Evolutionary conservation across 2,113 vertebrate genomes (phyloP).

Genomic region (Tupaia chinensis): DNA sequence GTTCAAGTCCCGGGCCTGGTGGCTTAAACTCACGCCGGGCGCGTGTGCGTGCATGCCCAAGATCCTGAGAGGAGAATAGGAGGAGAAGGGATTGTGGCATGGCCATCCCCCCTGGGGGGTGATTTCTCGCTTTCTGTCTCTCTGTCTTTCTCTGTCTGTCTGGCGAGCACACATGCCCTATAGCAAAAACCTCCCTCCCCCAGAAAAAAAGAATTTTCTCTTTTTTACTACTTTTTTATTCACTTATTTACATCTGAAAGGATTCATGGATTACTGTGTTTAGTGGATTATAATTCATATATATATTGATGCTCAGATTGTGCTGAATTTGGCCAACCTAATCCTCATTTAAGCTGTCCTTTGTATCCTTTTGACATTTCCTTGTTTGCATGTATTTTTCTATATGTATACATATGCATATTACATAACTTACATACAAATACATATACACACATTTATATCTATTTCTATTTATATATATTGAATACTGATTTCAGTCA

Average conservation of each 20-base stretch:
- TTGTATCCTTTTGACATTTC: not conserved
- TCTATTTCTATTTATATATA: not conserved
- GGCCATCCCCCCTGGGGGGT: too few relatives aligned
- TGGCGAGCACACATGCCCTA: too few relatives aligned
- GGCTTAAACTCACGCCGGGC: too few relatives aligned
- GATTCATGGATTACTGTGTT: not conserved
- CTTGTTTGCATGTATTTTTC: not conserved
- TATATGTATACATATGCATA: not conserved
- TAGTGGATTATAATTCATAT: not conserved
- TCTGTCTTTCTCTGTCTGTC: too few relatives aligned
- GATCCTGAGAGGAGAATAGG: too few relatives aligned
- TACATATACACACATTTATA: not conserved
- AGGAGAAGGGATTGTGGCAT: too few relatives aligned
- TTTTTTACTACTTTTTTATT: slow-evolving; percentile 5
- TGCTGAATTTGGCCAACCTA: not conserved
- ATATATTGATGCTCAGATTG: not conserved
- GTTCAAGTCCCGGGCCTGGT: too few relatives aligned
- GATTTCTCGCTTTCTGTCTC: too few relatives aligned
- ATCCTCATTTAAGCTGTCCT: not conserved
- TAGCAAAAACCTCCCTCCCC: too few relatives aligned
- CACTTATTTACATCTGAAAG: not conserved
- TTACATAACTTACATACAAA: not conserved
- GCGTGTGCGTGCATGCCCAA: too few relatives aligned
- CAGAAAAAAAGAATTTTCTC: not conserved
- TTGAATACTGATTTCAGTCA: not conserved